Evolutionary conservation across 2,113 vertebrate species (phyloP).

Genomic region (Genyomyrus donnyi): DNA sequence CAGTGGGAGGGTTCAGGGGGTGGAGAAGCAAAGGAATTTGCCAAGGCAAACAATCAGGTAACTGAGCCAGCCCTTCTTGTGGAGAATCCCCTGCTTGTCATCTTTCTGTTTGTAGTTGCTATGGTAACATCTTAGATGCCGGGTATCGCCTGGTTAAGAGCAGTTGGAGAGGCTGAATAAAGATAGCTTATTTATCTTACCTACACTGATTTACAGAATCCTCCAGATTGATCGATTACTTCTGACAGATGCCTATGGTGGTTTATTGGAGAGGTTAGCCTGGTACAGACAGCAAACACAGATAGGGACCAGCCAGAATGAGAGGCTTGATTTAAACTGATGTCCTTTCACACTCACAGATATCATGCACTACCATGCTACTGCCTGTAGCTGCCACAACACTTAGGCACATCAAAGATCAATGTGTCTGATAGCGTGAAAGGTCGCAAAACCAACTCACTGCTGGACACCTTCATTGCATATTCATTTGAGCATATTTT

Average conservation of each 20-base stretch:
- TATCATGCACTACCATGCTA: not conserved
- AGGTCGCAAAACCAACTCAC: not conserved
- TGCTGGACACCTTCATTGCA: not conserved
- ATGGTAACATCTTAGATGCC: not conserved
- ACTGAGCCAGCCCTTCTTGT: slow-evolving; percentile 48
- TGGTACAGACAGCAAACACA: not conserved
- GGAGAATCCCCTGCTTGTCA: slow-evolving; percentile 41
- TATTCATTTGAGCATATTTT: not conserved
- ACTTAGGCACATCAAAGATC: not conserved
- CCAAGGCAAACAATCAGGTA: slow-evolving; percentile 66
- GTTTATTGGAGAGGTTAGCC: not conserved
- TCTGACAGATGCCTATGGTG: not conserved
- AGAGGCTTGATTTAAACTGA: not conserved
- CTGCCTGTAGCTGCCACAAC: not conserved
- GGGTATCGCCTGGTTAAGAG: not conserved
- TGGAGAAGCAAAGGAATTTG: slow-evolving; percentile 61
- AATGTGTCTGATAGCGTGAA: not conserved
- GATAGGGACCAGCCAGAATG: not conserved
- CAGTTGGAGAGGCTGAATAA: not conserved
- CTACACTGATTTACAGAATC: not conserved
- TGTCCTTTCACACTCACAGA: not conserved
- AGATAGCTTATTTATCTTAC: not conserved
- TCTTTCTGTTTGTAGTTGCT: slow-evolving; percentile 40
- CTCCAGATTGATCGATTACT: not conserved
- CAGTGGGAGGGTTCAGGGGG: not conserved